Evolutionary conservation across 2,888 invertebrate genomes (phyloP).

Genomic region (Trimorus sp.): DNA sequence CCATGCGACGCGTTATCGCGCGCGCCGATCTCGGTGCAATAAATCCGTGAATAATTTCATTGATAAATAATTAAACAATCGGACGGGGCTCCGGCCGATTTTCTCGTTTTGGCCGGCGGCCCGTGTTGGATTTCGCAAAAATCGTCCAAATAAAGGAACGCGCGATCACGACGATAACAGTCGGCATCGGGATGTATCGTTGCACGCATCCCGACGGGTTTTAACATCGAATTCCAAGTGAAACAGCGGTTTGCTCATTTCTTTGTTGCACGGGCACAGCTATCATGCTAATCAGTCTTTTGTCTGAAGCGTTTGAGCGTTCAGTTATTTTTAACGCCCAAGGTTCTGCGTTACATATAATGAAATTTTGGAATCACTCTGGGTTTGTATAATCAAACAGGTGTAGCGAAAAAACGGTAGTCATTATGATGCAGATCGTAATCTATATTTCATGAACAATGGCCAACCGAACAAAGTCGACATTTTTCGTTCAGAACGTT

Average conservation of each 20-base stretch:
- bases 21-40: constrained; percentile 9
- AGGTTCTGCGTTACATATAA: constrained; percentile 15
- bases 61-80: constrained; percentile 28
- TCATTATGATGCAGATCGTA: constrained; percentile 6
- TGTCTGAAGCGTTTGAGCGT: constrained; percentile 38
- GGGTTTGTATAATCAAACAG: neutral
- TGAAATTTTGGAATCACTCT: constrained; percentile 17
- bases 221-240: constrained; percentile 47
- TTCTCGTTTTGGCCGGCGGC: constrained; percentile 29
- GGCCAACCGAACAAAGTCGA: no score
- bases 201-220: constrained; percentile 32
- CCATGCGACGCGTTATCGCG: constrained; percentile 1
- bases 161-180: constrained; percentile 43
- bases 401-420: constrained; percentile 1
- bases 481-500: no score
- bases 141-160: constrained; percentile 48
- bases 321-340: constrained; percentile 33
- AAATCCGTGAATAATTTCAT: constrained; percentile 31
- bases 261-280: constrained; percentile 42
- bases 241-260: constrained; percentile 47
- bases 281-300: constrained; percentile 50
- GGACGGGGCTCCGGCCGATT: neutral
- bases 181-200: constrained; percentile 45
- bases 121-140: constrained; percentile 32
- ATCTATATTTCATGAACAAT: constrained; percentile 2